Evolutionary conservation across 2,888 invertebrate genomes (phyloP).

Genomic region (Crepidodera aurea): DNA sequence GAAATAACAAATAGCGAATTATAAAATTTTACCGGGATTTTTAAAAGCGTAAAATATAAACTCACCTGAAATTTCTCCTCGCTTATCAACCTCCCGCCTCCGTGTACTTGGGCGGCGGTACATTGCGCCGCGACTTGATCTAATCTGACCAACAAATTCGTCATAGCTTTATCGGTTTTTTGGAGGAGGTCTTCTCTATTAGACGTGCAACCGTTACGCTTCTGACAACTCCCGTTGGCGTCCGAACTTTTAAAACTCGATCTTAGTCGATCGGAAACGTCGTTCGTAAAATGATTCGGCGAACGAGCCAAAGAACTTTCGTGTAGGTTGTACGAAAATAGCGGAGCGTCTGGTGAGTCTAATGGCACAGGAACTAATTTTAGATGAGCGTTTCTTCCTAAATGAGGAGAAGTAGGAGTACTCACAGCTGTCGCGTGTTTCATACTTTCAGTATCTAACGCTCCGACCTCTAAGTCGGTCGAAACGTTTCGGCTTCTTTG

Average conservation of each 20-base stretch:
- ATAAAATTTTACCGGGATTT: too few species aligned
- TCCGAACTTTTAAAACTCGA: slow-evolving; percentile 16
- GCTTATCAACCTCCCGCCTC: slow-evolving; percentile 77
- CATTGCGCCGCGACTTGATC: slow-evolving; percentile 78
- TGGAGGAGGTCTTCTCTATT: slow-evolving; percentile 67
- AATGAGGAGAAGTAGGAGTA: slow-evolving; percentile 60
- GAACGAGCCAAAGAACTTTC: slow-evolving; percentile 20
- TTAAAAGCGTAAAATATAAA: too few species aligned
- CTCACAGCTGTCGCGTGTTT: slow-evolving; percentile 56
- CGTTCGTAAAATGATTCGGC: slow-evolving; percentile 17
- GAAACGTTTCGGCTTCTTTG: slow-evolving; percentile 68
- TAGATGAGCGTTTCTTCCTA: slow-evolving; percentile 50
- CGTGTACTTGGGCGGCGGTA: slow-evolving; percentile 76
- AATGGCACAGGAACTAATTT: slow-evolving; percentile 47
- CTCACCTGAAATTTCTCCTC: slow-evolving; percentile 79
- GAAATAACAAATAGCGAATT: too few species aligned
- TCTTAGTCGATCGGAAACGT: slow-evolving; percentile 22
- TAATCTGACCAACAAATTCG: slow-evolving; percentile 71
- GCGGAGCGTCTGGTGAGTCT: slow-evolving; percentile 44
- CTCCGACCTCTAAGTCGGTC: slow-evolving; percentile 65
- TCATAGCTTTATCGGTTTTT: slow-evolving; percentile 76
- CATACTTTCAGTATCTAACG: slow-evolving; percentile 36
- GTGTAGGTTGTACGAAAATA: slow-evolving; percentile 4
- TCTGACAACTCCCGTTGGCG: slow-evolving; percentile 13
- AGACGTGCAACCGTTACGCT: slow-evolving; percentile 53